Conservation (phyloP, 2,888 invertebrate species). For the Eremobia ochroleuca region DNA sequence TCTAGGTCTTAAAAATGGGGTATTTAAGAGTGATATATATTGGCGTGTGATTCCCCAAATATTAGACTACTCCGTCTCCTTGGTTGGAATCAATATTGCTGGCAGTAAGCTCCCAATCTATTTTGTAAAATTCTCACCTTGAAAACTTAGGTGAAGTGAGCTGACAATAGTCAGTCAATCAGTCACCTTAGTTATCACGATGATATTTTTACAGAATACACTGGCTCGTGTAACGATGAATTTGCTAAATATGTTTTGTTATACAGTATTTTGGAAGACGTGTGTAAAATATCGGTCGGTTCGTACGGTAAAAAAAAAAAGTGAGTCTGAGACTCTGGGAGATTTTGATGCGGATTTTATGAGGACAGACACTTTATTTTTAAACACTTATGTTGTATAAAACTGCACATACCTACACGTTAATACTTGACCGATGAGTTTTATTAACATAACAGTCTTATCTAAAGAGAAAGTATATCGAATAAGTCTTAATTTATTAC, state of each 20-base stretch:
- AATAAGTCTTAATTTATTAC: constrained; percentile 46
- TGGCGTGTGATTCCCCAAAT: background rate
- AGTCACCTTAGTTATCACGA: too few relatives aligned
- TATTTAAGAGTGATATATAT: background rate
- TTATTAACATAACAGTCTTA: constrained; percentile 51
- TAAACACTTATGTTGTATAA: constrained; percentile 3
- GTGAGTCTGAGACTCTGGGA: background rate
- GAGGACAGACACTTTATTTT: background rate
- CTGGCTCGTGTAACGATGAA: background rate
- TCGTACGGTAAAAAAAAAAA: background rate
- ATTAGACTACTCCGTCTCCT: background rate
- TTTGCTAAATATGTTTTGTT: background rate
- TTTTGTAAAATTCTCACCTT: background rate
- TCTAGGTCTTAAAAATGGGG: background rate
- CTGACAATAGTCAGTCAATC: background rate
- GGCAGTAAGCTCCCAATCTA: background rate
- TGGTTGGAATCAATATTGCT: background rate
- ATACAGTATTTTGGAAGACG: background rate
- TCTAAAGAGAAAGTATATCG: constrained; percentile 59
- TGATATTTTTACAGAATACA: too few relatives aligned
- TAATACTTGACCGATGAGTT: constrained; percentile 30
- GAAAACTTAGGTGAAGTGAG: background rate
- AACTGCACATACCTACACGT: constrained; percentile 29
- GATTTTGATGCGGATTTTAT: background rate
- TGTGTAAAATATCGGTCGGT: background rate